Conservation (phyloP, 2,113 vertebrate genomes). For the Apus apus region DNA sequence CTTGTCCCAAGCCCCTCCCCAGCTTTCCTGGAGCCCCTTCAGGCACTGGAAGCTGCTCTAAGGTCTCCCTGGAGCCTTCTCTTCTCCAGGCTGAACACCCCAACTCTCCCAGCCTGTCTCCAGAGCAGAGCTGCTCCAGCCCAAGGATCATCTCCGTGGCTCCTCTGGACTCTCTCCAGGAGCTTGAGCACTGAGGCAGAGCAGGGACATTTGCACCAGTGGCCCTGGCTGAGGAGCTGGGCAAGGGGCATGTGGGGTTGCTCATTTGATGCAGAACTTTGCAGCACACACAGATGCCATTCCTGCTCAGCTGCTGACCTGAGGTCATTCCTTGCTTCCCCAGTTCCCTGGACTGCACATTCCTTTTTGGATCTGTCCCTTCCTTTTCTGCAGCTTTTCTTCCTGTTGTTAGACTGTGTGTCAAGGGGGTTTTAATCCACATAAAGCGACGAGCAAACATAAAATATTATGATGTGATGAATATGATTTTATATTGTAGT, state of each 20-base stretch:
- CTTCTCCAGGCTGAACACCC: too few relatives aligned
- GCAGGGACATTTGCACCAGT: background rate
- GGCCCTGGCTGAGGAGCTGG: background rate
- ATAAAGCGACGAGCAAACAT: background rate
- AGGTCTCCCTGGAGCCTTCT: too few relatives aligned
- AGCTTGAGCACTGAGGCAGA: background rate
- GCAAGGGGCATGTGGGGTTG: background rate
- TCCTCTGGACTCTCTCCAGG: too few relatives aligned
- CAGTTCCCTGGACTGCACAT: accelerated
- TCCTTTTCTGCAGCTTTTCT: background rate
- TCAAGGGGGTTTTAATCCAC: background rate
- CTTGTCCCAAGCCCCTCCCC: too few relatives aligned
- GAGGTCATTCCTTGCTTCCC: background rate
- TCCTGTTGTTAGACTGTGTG: background rate
- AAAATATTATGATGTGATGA: conserved; percentile 53
- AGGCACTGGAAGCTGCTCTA: too few relatives aligned
- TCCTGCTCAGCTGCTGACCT: background rate
- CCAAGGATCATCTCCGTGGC: too few relatives aligned
- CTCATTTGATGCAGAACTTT: background rate
- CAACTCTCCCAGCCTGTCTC: too few relatives aligned
- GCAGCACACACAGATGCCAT: background rate
- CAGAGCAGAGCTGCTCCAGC: too few relatives aligned
- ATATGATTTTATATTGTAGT: conserved; percentile 40
- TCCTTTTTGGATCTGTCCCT: background rate
- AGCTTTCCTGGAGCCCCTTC: too few relatives aligned